A percentile compares a stretch with the other conserved stretches of the same genome.
phyloP scores from a whole-genome alignment of 2,797 vertebrate species.

The Sternotherus odoratus region DNA sequence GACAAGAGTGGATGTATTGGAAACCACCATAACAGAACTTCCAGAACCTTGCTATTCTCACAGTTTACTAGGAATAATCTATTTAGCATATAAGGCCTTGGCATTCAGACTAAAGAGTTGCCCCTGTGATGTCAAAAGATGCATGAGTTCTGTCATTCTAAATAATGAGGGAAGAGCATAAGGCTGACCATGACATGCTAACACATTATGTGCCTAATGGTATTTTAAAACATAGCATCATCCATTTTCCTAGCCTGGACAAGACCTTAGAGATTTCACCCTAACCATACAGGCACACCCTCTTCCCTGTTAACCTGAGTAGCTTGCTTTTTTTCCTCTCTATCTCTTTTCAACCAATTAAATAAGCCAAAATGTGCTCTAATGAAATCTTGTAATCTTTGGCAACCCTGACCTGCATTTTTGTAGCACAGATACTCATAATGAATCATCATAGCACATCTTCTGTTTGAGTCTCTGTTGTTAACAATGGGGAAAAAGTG shows the following conservation, averaged over 20 bases:
- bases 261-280: not conserved
- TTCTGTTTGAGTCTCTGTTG: not conserved
- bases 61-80: not conserved
- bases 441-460: not conserved
- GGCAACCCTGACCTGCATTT: rapidly evolving
- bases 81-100: not conserved
- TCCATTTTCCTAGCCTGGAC: not conserved
- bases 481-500: not conserved
- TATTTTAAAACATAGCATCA: not conserved
- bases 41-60: not conserved
- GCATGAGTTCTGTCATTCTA: not conserved
- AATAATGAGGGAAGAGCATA: not conserved
- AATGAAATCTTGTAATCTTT: not conserved
- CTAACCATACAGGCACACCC: rapidly evolving
- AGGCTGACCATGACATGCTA: not conserved
- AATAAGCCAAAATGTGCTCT: not conserved
- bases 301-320: not conserved
- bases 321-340: not conserved
- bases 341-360: not conserved
- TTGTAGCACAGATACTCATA: not conserved
- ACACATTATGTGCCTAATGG: not conserved
- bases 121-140: not conserved
- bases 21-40: not conserved
- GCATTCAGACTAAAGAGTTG: rapidly evolving
- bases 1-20: not conserved